Percentiles rank a stretch among this genome's conserved stretches.
These are phyloP conservation scores for Nothoprocta pentlandii DNA, from an alignment of 2,113 vertebrate genomes.

Conservation along the genomic window DNA sequence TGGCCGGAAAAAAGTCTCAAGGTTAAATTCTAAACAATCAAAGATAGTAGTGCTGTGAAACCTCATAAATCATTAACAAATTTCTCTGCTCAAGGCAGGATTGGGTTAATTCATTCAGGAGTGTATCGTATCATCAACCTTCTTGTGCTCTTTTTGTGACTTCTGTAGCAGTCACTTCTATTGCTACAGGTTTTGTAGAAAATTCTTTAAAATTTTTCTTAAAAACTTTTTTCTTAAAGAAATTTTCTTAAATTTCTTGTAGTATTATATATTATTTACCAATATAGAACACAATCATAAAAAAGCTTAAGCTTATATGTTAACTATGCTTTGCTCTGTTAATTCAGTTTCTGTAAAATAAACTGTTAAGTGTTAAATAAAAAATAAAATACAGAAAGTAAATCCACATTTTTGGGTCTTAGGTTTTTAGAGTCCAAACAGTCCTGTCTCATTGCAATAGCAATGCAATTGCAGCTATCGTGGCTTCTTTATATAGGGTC, in stretches of 20 bases:
- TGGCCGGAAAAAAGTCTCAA: not conserved
- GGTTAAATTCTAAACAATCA: not conserved
- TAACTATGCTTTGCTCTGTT: not conserved
- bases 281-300: not conserved
- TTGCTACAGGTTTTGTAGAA: not conserved
- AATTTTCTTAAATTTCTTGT: not conserved
- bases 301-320: not conserved
- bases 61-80: not conserved
- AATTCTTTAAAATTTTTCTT: not conserved
- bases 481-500: not conserved
- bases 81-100: not conserved
- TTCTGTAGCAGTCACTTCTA: not conserved
- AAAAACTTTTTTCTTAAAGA: not conserved
- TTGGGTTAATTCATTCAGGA: not conserved
- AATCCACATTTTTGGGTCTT: fast-evolving
- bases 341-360: not conserved
- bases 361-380: not conserved
- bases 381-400: not conserved
- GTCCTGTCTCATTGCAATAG: not conserved
- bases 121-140: not conserved
- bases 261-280: not conserved
- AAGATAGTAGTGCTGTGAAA: not conserved
- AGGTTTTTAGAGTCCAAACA: not conserved
- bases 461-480: not conserved
- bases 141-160: not conserved